phyloP scores from a whole-genome alignment of 1,140 invertebrate species.

The Trypoxylus dichotomus region DNA sequence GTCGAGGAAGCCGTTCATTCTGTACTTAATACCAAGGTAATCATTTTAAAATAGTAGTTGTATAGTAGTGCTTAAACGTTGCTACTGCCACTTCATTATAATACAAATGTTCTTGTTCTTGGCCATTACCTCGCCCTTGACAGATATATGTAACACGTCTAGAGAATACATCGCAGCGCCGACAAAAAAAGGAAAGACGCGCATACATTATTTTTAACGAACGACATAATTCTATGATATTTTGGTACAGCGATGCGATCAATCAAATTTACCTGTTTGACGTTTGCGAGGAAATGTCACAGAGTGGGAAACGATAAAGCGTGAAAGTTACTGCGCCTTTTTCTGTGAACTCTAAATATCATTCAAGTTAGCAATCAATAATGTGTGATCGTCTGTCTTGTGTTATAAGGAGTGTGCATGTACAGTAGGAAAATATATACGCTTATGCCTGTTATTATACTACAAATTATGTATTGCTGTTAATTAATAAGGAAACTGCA shows the following conservation, averaged over 20 bases:
- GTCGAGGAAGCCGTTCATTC: conserved; percentile 62
- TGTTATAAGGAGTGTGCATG: no score
- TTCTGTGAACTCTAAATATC: no score
- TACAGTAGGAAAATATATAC: no score
- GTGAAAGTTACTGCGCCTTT: not conserved
- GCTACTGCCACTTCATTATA: conserved; percentile 26
- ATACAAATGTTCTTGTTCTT: conserved; percentile 26
- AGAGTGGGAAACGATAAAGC: not conserved
- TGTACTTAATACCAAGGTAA: conserved; percentile 59
- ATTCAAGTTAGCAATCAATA: no score
- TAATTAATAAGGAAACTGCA: no score
- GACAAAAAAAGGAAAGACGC: not conserved
- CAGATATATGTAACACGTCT: conserved; percentile 22
- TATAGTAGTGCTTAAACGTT: conserved; percentile 26
- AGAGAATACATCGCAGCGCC: not conserved
- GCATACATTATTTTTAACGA: conserved; percentile 20
- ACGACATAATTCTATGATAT: not conserved
- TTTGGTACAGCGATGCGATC: not conserved
- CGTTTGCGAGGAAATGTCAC: not conserved
- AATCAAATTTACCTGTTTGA: conserved; percentile 9
- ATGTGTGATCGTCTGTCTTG: no score
- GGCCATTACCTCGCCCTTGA: conserved; percentile 16
- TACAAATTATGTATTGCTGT: no score
- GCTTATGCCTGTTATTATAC: no score
- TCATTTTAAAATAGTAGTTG: conserved; percentile 28